phyloP scores from a whole-genome alignment of 1,140 invertebrate species.

The Leptopilina clavipes region DNA sequence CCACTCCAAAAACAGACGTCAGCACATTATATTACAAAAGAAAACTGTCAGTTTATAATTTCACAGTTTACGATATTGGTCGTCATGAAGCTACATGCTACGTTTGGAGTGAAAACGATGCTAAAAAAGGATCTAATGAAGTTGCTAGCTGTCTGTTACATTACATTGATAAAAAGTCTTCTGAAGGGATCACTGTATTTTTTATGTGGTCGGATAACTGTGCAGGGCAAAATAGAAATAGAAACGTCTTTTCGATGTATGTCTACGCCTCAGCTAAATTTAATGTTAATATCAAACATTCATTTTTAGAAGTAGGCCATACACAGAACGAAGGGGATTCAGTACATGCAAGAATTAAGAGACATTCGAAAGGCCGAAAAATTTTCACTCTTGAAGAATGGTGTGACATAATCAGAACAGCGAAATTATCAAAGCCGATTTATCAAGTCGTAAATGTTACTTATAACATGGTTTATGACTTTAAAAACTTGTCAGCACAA shows the following conservation, averaged over 20 bases:
- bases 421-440: not conserved
- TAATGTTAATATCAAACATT: not conserved
- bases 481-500: not conserved
- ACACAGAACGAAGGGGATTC: slow-evolving; percentile 44
- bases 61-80: slow-evolving; percentile 34
- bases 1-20: not conserved
- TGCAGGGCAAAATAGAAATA: no score
- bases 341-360: slow-evolving; percentile 46
- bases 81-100: slow-evolving; percentile 27
- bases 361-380: not conserved
- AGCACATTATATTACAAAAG: not conserved
- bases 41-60: not conserved
- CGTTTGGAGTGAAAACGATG: no score
- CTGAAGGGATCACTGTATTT: no score
- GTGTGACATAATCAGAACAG: not conserved
- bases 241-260: no score
- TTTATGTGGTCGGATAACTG: slow-evolving; percentile 39
- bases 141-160: no score
- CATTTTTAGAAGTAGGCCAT: slow-evolving; percentile 50
- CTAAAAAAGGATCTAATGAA: no score
- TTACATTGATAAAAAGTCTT: no score
- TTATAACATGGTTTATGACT: not conserved
- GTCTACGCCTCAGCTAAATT: no score
- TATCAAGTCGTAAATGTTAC: slow-evolving; percentile 15
- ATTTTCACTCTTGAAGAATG: not conserved